These are phyloP conservation scores for Panopea generosa DNA, from an alignment of 2,888 invertebrate species.

Conservation along the genomic window DNA sequence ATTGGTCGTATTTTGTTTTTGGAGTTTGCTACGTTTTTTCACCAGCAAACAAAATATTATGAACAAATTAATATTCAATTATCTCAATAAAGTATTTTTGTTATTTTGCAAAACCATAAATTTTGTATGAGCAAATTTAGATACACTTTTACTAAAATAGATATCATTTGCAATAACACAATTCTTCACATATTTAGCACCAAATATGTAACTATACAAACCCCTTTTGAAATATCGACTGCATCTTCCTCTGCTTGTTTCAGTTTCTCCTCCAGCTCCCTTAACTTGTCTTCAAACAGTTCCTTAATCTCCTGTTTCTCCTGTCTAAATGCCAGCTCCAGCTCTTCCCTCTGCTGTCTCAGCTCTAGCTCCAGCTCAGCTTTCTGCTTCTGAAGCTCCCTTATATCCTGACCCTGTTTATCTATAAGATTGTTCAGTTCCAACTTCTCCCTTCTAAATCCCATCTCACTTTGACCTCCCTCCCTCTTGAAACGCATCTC, in stretches of 20 bases:
- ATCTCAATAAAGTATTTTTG: too few relatives aligned
- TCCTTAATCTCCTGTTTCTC: slow-evolving; percentile 64
- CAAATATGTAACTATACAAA: too few relatives aligned
- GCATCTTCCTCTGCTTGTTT: slow-evolving; percentile 18
- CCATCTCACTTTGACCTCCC: slow-evolving; percentile 12
- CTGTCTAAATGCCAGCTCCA: slow-evolving; percentile 56
- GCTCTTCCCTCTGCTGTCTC: slow-evolving; percentile 57
- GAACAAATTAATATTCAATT: too few relatives aligned
- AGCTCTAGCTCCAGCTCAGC: slow-evolving; percentile 58
- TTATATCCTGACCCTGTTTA: slow-evolving; percentile 41
- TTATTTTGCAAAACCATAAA: too few relatives aligned
- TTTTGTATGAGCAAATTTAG: too few relatives aligned
- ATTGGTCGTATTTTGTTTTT: too few relatives aligned
- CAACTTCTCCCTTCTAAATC: slow-evolving; percentile 26
- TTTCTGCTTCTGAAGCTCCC: slow-evolving; percentile 52
- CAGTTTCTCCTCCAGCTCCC: slow-evolving; percentile 49
- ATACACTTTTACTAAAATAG: too few relatives aligned
- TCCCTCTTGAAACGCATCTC: slow-evolving; percentile 46
- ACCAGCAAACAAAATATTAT: too few relatives aligned
- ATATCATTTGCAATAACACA: too few relatives aligned
- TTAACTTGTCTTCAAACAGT: slow-evolving; percentile 52
- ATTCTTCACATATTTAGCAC: too few relatives aligned
- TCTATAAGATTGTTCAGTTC: slow-evolving; percentile 33
- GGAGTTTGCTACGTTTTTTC: too few relatives aligned
- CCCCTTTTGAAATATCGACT: slow-evolving; percentile 25